Conservation (phyloP, 2,888 invertebrate species). For the Mantis religiosa region DNA sequence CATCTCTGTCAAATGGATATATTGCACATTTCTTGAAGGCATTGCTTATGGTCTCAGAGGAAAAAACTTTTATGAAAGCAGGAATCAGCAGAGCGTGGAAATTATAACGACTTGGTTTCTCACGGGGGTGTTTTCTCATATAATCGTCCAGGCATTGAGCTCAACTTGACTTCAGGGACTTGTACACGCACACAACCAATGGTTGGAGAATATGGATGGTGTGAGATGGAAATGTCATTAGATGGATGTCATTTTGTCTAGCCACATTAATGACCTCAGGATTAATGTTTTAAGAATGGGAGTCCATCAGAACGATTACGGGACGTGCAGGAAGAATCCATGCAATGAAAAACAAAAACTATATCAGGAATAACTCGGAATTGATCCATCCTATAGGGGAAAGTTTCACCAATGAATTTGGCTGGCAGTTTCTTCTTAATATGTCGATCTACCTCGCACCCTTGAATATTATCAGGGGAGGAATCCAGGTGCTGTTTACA, state of each 20-base stretch:
- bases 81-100: neutral
- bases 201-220: neutral
- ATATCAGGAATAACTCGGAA: neutral
- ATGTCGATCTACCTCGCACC: neutral
- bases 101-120: neutral
- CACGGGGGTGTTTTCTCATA: neutral
- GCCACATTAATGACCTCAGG: neutral
- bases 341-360: neutral
- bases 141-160: neutral
- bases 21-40: neutral
- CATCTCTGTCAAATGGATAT: no score
- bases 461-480: constrained; percentile 10
- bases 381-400: neutral
- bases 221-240: neutral
- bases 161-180: neutral
- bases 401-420: neutral
- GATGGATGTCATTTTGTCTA: neutral
- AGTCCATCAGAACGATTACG: neutral
- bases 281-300: neutral
- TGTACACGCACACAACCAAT: neutral
- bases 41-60: neutral
- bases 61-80: neutral
- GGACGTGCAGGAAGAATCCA: neutral
- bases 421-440: neutral
- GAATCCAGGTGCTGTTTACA: constrained; percentile 21